These are phyloP conservation scores for Drosophila setifemur DNA, from an alignment of 1,140 invertebrate genomes.

Conservation along the genomic window DNA sequence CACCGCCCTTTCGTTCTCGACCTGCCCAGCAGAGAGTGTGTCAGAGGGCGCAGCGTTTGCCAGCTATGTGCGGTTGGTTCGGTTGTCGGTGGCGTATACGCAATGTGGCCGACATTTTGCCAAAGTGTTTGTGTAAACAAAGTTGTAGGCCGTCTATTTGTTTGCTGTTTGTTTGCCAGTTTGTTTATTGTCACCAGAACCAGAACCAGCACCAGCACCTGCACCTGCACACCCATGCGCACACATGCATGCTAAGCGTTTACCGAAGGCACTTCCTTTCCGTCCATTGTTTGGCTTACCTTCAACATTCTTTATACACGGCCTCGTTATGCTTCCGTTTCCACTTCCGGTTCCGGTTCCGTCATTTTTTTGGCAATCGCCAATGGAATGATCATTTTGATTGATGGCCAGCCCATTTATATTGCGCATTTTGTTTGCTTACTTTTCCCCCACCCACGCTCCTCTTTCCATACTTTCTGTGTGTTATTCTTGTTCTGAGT, in stretches of 20 bases:
- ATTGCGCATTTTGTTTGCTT: conserved; percentile 32
- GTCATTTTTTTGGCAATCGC: conserved; percentile 22
- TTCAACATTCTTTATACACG: conserved; percentile 38
- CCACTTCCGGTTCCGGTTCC: conserved; percentile 48
- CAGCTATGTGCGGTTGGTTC: conserved; percentile 32
- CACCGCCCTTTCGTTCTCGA: not conserved
- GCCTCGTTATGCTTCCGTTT: conserved; percentile 46
- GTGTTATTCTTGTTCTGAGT: conserved; percentile 1
- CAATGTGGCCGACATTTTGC: conserved; percentile 69
- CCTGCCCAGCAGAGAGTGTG: conserved; percentile 4
- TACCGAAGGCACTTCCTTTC: conserved; percentile 63
- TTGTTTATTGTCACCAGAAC: conserved; percentile 61
- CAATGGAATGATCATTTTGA: conserved; percentile 58
- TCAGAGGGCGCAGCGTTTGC: conserved; percentile 59
- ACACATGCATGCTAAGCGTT: conserved; percentile 28
- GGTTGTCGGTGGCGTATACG: conserved; percentile 64
- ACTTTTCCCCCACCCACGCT: not conserved
- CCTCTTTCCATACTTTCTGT: not conserved
- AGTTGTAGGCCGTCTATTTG: conserved; percentile 71
- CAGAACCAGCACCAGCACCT: not conserved
- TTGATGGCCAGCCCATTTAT: conserved; percentile 66
- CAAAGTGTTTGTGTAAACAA: conserved; percentile 76
- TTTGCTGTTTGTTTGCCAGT: conserved; percentile 63
- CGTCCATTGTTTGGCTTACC: conserved; percentile 45
- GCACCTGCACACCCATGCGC: conserved; percentile 5